Evolutionary conservation across 2,113 vertebrate species (phyloP).

Genomic region (Solea senegalensis): DNA sequence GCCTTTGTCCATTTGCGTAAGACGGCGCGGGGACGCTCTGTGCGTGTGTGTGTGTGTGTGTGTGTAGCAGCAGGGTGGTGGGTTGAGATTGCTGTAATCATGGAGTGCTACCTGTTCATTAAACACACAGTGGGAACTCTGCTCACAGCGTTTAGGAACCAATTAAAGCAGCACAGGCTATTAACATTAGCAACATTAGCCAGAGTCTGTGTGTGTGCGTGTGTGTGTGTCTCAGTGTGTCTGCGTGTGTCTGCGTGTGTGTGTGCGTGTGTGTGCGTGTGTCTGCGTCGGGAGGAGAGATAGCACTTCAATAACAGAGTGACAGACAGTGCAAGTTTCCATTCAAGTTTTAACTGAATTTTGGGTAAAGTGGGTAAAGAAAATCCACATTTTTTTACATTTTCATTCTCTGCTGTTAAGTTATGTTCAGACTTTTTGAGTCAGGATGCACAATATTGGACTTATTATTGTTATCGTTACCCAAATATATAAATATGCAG

Average conservation of each 20-base stretch:
- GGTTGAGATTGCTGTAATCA: slow-evolving; percentile 99
- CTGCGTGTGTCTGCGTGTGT: slow-evolving; percentile 15
- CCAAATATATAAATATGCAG: no score
- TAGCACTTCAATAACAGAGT: not conserved
- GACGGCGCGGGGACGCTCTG: slow-evolving; percentile 36
- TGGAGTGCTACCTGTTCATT: slow-evolving; percentile 99
- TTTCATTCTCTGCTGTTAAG: no score
- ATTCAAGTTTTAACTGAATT: no score
- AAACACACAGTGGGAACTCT: slow-evolving; percentile 97
- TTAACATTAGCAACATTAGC: slow-evolving; percentile 89
- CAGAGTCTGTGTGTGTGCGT: slow-evolving; percentile 10
- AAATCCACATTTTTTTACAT: no score
- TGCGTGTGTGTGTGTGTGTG: slow-evolving; percentile 28
- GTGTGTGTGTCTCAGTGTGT: not conserved
- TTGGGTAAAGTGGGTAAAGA: no score
- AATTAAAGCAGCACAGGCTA: slow-evolving; percentile 98
- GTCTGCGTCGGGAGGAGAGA: slow-evolving; percentile 31
- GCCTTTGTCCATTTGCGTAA: slow-evolving; percentile 78
- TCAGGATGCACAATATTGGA: no score
- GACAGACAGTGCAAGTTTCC: no score
- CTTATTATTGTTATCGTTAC: no score
- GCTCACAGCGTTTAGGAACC: slow-evolving; percentile 95
- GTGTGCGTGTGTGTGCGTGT: slow-evolving; percentile 3
- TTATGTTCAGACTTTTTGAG: no score
- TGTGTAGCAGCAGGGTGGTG: slow-evolving; percentile 84